These are phyloP conservation scores for Anguilla rostrata DNA, from an alignment of 2,113 vertebrate genomes.

Conservation along the genomic window DNA sequence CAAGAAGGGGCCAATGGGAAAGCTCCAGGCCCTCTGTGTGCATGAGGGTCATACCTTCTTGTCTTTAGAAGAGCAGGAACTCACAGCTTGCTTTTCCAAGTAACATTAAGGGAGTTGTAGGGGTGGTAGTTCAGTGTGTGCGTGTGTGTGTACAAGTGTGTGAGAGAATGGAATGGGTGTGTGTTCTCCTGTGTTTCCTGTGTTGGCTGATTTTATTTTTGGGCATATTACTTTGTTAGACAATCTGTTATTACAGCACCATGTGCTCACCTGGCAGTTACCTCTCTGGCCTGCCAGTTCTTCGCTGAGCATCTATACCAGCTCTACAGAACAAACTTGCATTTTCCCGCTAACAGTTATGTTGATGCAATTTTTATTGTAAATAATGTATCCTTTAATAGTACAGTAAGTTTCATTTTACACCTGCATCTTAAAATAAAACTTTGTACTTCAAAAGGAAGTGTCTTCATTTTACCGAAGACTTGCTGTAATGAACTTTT, in stretches of 20 bases:
- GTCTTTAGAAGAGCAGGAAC: too few relatives aligned
- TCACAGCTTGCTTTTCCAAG: neutral
- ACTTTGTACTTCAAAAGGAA: conserved; percentile 58
- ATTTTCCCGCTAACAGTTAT: conserved; percentile 60
- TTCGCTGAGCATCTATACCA: conserved; percentile 32
- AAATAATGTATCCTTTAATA: conserved; percentile 69
- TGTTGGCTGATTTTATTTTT: conserved; percentile 27
- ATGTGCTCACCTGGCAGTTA: conserved; percentile 36
- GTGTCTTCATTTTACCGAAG: neutral
- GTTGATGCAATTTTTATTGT: conserved; percentile 67
- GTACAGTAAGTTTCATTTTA: conserved; percentile 69
- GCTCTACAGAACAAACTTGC: conserved; percentile 43
- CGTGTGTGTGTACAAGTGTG: neutral
- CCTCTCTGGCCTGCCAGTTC: conserved; percentile 35
- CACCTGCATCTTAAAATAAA: conserved; percentile 70
- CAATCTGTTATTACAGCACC: conserved; percentile 57
- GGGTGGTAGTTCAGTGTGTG: neutral
- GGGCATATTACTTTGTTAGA: conserved; percentile 52
- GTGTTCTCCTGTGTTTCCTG: neutral
- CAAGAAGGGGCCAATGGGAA: neutral
- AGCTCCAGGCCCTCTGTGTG: neutral
- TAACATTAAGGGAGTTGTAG: neutral
- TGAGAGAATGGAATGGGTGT: neutral
- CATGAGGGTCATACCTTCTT: neutral
- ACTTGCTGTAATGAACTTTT: neutral